A percentile compares a stretch with the other conserved stretches of the same genome.
Evolutionary conservation across 2,113 vertebrate genomes (phyloP).

Genomic region (Arvicanthis niloticus): DNA sequence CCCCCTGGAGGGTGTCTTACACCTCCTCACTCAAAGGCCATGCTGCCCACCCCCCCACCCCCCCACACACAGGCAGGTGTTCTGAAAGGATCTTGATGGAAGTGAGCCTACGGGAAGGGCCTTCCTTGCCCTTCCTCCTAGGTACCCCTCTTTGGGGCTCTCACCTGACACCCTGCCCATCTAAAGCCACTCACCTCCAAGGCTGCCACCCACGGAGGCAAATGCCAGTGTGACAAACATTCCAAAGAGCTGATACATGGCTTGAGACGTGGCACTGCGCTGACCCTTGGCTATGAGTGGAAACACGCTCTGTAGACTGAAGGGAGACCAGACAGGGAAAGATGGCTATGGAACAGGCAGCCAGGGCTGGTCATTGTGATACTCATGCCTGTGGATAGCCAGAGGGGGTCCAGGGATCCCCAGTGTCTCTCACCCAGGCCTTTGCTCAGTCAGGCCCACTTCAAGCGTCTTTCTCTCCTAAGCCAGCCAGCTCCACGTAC

Average conservation of each 20-base stretch:
- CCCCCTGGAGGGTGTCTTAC: not conserved
- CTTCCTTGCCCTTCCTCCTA: not conserved
- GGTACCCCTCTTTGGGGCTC: not conserved
- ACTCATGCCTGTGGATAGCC: no score
- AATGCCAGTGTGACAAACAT: constrained; percentile 90
- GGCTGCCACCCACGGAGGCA: constrained; percentile 88
- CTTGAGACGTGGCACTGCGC: constrained; percentile 78
- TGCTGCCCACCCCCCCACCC: no score
- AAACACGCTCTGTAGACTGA: constrained; percentile 90
- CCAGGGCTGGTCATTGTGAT: not conserved
- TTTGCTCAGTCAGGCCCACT: no score
- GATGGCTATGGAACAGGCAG: rapidly evolving
- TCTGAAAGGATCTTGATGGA: not conserved
- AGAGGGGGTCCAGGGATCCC: not conserved
- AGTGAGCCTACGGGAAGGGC: not conserved
- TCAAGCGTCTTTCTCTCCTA: no score
- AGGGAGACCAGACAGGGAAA: rapidly evolving
- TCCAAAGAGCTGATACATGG: constrained; percentile 86
- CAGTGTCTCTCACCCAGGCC: not conserved
- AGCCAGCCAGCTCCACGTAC: not conserved
- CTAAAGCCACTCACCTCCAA: constrained; percentile 90
- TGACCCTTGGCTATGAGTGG: constrained; percentile 76
- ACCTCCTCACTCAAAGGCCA: not conserved
- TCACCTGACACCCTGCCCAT: not conserved
- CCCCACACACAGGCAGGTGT: not conserved